These are phyloP conservation scores for Eristalis arbustorum DNA, from an alignment of 2,888 invertebrate species.

Conservation along the genomic window DNA sequence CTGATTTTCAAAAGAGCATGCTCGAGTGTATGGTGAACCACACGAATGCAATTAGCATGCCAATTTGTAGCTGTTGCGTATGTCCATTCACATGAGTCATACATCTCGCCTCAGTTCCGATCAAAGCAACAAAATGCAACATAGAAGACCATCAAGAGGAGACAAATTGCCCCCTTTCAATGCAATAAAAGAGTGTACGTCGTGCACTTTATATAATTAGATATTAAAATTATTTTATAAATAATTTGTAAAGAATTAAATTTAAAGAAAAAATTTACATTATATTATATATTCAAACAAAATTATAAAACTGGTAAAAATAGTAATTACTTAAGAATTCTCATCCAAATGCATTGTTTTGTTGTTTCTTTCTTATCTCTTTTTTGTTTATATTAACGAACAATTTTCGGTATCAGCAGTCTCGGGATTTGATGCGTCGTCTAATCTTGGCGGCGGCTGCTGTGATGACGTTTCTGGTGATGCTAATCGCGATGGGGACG, in stretches of 20 bases:
- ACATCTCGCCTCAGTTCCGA: too few species aligned
- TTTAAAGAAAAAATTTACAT: slow-evolving; percentile 24
- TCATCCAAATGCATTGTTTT: slow-evolving; percentile 46
- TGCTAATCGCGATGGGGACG: slow-evolving; percentile 40
- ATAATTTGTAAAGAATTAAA: slow-evolving; percentile 12
- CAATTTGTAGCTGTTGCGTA: too few species aligned
- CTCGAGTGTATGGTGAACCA: too few species aligned
- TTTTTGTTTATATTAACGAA: slow-evolving; percentile 6
- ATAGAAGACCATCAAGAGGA: neutral
- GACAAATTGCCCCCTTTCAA: neutral
- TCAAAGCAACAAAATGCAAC: neutral
- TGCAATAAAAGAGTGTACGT: neutral
- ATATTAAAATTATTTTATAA: slow-evolving; percentile 37
- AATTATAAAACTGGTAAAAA: slow-evolving; percentile 45
- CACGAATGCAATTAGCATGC: too few species aligned
- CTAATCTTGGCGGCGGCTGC: slow-evolving; percentile 16
- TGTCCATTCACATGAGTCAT: too few species aligned
- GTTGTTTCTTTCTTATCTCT: neutral
- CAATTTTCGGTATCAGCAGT: slow-evolving; percentile 10
- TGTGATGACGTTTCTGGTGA: neutral
- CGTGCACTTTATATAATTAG: slow-evolving; percentile 19
- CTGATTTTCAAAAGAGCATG: too few species aligned
- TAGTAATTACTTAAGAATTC: slow-evolving; percentile 52
- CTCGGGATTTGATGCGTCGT: neutral
- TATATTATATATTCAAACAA: slow-evolving; percentile 23